Evolutionary conservation across 2,888 invertebrate species (phyloP), one percentile per base, ranked within the genome.

Genomic region (Drosophila subquinaria): DNA sequence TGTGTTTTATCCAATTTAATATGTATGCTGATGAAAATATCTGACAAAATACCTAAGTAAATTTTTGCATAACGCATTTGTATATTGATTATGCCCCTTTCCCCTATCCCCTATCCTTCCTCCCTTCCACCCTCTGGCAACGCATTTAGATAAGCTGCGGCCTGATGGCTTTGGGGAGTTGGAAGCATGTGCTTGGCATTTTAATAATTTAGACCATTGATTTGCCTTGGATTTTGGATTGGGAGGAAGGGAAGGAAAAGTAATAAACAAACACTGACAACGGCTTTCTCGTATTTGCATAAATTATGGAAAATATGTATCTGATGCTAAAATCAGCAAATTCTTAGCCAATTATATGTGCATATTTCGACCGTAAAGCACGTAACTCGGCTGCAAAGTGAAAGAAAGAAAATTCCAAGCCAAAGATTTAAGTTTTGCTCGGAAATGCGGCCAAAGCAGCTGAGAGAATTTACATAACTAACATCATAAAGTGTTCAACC

Each of bases 381-480:
- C 10, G 42, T 15, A 35, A 9, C 56, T 56, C 45, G 23, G 56
- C 47, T 48, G 57, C 27, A 3, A 17, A 47, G 23, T 30, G 38
- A 33, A 40, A 4, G 33, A 17, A 40, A 2, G 3, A 35, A 50
- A 43, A 42, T 64, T n/a, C 51, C 51, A 8, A 40, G 55, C 30
- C 15, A 38, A 38, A 66, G 59, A 66, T 68, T 76, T 72, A 55
- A 56, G 72, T 47, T 65, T 40, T 43, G 23, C 52, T 33, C 6
- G 1, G 30, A 36, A 53, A 38, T 62, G 47, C 30, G 36, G 53
- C 30, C 33, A 20, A 59, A 59, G 50, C 65, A 74, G 45, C 53
- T 38, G 50, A 53, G 51, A 33, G 53, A 60, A 78, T 81, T 83
- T 83, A 55, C 76, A 73, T 70, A 71, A 75, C 76, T 76, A 74